These are phyloP conservation scores for Silvanus unidentatus DNA, from an alignment of 2,888 invertebrate species.

Conservation along the genomic window DNA sequence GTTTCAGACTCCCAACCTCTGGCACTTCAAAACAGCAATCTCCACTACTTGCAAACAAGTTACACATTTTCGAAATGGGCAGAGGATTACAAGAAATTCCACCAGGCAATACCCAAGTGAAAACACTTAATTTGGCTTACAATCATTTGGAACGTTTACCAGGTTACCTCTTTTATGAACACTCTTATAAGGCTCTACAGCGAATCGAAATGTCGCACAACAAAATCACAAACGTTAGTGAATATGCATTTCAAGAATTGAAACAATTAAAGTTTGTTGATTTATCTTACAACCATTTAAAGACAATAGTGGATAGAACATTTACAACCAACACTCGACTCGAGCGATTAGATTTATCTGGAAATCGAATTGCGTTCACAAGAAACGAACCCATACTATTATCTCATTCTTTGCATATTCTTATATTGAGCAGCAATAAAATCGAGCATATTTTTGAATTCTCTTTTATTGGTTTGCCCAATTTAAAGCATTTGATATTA, in stretches of 20 bases:
- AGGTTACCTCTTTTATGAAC: constrained; percentile 33
- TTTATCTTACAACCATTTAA: constrained; percentile 39
- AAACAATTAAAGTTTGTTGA: constrained; percentile 33
- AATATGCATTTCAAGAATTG: constrained; percentile 36
- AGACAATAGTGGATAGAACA: constrained; percentile 32
- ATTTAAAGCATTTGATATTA: constrained; percentile 36
- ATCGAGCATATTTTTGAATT: constrained; percentile 39
- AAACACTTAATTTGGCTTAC: constrained; percentile 33
- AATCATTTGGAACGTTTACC: constrained; percentile 33
- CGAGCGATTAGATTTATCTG: constrained; percentile 36
- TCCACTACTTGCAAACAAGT: background rate
- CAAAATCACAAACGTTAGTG: constrained; percentile 31
- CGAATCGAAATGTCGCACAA: constrained; percentile 38
- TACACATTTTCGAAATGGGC: constrained; percentile 22
- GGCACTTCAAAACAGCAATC: no score
- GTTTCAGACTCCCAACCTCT: no score
- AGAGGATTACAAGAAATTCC: constrained; percentile 31
- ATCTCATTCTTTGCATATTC: constrained; percentile 35
- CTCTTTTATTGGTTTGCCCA: constrained; percentile 38
- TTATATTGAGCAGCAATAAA: constrained; percentile 37
- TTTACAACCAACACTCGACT: constrained; percentile 36
- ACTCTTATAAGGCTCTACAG: constrained; percentile 32
- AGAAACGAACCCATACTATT: constrained; percentile 35
- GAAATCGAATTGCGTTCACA: constrained; percentile 35
- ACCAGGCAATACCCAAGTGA: constrained; percentile 26